Evolutionary conservation across 37 sponge, comb jelly and placozoan species (phyloP).

Genomic region (Chondrosia reniformis): DNA sequence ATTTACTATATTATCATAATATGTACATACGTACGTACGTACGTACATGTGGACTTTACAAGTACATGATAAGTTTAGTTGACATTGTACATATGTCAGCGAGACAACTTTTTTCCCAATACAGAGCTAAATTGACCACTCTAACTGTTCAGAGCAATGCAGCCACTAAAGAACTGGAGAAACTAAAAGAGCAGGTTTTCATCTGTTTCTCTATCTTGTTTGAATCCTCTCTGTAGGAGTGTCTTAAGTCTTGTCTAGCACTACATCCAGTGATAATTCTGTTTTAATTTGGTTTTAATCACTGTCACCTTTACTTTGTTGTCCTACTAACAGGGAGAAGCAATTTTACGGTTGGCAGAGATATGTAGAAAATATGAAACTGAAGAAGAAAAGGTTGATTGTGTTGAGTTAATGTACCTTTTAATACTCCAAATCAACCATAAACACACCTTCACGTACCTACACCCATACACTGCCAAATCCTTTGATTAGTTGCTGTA

Average conservation of each 20-base stretch:
- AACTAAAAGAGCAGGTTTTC: conserved; percentile 45
- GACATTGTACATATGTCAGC: not conserved
- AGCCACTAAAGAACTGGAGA: conserved; percentile 69
- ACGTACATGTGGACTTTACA: not conserved
- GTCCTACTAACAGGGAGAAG: conserved; percentile 51
- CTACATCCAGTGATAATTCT: too few species aligned
- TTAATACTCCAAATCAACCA: too few species aligned
- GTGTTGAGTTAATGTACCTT: too few species aligned
- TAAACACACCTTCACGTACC: too few species aligned
- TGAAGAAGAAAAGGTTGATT: conserved; percentile 94
- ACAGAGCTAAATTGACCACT: conserved; percentile 71
- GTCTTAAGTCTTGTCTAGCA: too few species aligned
- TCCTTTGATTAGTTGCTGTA: too few species aligned
- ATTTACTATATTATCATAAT: too few species aligned
- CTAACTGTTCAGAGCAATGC: conserved; percentile 85
- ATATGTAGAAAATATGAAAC: conserved; percentile 97
- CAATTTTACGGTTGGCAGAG: conserved; percentile 77
- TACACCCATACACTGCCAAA: too few species aligned
- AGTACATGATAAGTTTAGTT: too few species aligned
- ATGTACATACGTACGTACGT: not conserved
- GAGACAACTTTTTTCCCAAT: not conserved
- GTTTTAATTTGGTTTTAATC: too few species aligned
- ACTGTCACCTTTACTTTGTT: not conserved
- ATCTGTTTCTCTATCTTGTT: too few species aligned
- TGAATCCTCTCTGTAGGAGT: too few species aligned